Evolutionary conservation across 2,113 vertebrate species (phyloP).

Genomic region (Petrocephalus zakoni): DNA sequence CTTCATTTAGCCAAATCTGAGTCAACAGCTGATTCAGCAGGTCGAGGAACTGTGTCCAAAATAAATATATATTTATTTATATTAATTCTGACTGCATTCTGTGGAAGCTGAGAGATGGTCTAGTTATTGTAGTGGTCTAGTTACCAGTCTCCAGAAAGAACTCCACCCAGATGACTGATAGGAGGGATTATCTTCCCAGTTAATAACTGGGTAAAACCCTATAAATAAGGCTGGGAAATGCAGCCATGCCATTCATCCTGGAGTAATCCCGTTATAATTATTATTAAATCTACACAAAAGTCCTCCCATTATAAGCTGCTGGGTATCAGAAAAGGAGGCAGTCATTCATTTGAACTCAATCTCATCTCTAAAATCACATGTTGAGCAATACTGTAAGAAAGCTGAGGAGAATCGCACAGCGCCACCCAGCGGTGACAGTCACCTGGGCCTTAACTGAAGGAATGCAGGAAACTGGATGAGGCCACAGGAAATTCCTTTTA

Average conservation of each 20-base stretch:
- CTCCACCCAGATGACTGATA: neutral
- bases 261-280: neutral
- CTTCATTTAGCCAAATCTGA: neutral
- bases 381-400: neutral
- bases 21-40: neutral
- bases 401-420: neutral
- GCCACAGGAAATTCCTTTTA: neutral
- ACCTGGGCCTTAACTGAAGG: neutral
- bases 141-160: neutral
- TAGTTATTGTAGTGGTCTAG: neutral
- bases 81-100: neutral
- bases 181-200: neutral
- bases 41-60: neutral
- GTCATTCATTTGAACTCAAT: neutral
- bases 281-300: neutral
- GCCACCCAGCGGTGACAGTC: neutral
- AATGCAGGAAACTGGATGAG: neutral
- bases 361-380: neutral
- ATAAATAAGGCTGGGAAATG: neutral
- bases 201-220: neutral
- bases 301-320: neutral
- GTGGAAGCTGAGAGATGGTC: neutral
- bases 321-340: neutral
- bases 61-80: neutral
- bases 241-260: neutral